These are phyloP conservation scores for Aethina tumida DNA, from an alignment of 1,140 invertebrate species.

Conservation along the genomic window DNA sequence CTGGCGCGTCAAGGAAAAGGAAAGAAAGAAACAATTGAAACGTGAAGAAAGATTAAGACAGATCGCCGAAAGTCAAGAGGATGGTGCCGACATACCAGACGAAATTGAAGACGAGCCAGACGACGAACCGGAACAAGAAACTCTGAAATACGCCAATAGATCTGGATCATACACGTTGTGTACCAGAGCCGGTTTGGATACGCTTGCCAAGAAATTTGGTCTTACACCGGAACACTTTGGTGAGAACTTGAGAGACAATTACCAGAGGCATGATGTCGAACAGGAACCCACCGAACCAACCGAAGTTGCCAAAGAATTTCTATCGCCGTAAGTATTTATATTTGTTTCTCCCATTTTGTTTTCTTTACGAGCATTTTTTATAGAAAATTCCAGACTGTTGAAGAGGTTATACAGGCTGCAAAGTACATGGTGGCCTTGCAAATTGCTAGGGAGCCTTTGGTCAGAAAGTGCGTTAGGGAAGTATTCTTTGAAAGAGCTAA, in stretches of 20 bases:
- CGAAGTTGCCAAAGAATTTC: constrained; percentile 67
- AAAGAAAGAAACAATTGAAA: constrained; percentile 49
- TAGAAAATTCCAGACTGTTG: constrained; percentile 46
- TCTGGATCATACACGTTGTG: constrained; percentile 84
- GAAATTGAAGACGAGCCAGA: constrained; percentile 48
- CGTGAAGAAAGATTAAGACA: constrained; percentile 39
- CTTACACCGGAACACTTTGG: constrained; percentile 93
- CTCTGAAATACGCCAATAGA: constrained; percentile 75
- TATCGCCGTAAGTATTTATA: constrained; percentile 22
- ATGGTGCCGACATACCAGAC: constrained; percentile 44
- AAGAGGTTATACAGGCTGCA: constrained; percentile 79
- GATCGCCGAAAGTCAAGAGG: constrained; percentile 46
- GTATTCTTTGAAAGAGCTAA: constrained; percentile 87
- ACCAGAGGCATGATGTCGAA: constrained; percentile 93
- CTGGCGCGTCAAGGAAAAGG: constrained; percentile 49
- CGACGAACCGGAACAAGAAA: constrained; percentile 47
- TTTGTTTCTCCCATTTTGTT: neutral
- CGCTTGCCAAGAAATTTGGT: constrained; percentile 86
- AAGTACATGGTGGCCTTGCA: constrained; percentile 93
- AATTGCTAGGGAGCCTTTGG: constrained; percentile 81
- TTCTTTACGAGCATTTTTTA: constrained; percentile 9
- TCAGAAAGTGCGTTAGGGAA: constrained; percentile 77
- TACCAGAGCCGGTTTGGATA: constrained; percentile 70
- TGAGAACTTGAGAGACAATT: constrained; percentile 94
- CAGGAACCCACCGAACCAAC: constrained; percentile 74